Conservation (phyloP, 1,140 invertebrate species). For the Tetramorium parvispinum region DNA sequence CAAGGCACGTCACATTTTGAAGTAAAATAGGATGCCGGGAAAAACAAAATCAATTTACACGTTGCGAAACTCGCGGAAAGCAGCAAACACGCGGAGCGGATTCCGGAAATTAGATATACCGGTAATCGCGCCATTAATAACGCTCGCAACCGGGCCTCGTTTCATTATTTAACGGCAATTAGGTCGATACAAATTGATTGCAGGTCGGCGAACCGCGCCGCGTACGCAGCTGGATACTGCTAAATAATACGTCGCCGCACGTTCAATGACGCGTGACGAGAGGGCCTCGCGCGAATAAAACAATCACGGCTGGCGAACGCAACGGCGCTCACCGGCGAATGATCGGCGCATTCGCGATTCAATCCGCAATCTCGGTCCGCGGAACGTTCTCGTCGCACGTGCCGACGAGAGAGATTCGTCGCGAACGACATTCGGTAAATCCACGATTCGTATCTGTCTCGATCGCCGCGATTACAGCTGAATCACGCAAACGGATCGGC, state of each 20-base stretch:
- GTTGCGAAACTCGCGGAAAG: neutral
- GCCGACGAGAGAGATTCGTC: neutral
- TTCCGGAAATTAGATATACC: conserved; percentile 55
- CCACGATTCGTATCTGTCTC: neutral
- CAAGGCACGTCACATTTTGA: neutral
- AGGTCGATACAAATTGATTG: conserved; percentile 69
- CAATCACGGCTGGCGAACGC: conserved; percentile 10
- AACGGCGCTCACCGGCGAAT: conserved; percentile 2
- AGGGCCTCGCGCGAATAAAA: conserved; percentile 48
- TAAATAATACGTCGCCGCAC: conserved; percentile 67
- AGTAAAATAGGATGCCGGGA: neutral
- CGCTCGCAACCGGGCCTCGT: conserved; percentile 17
- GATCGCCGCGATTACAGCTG: neutral
- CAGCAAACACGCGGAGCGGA: neutral
- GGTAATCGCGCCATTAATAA: conserved; percentile 68
- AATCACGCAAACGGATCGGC: neutral
- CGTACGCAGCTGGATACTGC: conserved; percentile 47
- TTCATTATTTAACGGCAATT: conserved; percentile 69
- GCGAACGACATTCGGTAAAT: neutral
- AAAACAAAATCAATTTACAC: neutral
- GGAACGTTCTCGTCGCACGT: neutral
- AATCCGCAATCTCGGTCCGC: neutral
- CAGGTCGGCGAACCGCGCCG: neutral
- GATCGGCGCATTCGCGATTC: neutral
- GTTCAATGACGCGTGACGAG: conserved; percentile 72